Base-by-base conservation (phyloP, 2,888 invertebrate genomes). In the Lasioglossum leucozonium region DNA sequence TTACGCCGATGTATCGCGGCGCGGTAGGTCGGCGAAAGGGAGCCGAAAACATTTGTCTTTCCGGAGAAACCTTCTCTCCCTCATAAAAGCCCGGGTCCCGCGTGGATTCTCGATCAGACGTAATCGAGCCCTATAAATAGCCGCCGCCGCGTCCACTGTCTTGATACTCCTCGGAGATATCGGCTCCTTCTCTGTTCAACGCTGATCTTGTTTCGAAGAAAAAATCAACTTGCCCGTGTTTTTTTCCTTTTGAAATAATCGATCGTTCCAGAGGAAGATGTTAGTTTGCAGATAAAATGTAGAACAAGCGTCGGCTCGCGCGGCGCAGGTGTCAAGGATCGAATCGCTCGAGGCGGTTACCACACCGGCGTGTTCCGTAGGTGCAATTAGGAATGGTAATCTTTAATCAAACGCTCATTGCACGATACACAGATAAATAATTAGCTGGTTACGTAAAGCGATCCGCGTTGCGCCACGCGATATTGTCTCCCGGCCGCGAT, bases 111-210 rank as follows among this genome's bases (percentile, higher is more conserved):
- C 89, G 91, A 92, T 92, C 92, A 87, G 85, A 88, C 91, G 88
- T 94, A 94, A 94, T 94, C 94, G 92, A 90, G 87, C 78, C 77
- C 92, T 94, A 94, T 94, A 94, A 94, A 94, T 94, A 94, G 92
- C 90, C 79, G 80, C 81, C 34, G 34, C 34, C 34, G 34, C 34
- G 88, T 88, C 87, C 88, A 91, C 91, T 92, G 91, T 90, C 91
- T 34, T 5, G 91, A 93, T 91, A 90, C 82, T 91, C 83, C 88
- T n/a, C 40, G 86, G 87, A 72, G 87, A 93, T 93, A 93, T 93
- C 87, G 91, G 87, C 91, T 89, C 80, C 30, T 22, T 88, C 75
- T 79, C 51, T 13, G 51, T 51, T 37, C 47, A 55, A 62, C 34
- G 55, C 16, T 34, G 40, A 11, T 30, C 58, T 26, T 73, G 26